Conservation (phyloP, 2,113 vertebrate genomes). For the Sceloporus tristichus region DNA sequence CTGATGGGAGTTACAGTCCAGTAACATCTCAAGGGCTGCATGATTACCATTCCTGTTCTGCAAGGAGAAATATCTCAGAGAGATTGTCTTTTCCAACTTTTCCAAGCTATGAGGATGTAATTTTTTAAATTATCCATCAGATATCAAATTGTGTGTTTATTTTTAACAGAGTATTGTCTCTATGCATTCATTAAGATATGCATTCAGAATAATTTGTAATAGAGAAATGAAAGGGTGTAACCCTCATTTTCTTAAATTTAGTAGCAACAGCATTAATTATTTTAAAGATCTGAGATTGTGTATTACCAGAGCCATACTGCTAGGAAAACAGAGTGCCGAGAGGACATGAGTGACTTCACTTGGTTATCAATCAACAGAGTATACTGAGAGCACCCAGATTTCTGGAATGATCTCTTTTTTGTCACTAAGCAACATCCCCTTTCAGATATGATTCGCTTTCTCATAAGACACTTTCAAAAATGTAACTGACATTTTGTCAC, state of each 20-base stretch:
- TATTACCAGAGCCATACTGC: slow-evolving; percentile 2
- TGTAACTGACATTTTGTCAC: slow-evolving; percentile 30
- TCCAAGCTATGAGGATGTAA: not conserved
- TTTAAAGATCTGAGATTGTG: slow-evolving; percentile 9
- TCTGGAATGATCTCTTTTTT: slow-evolving; percentile 33
- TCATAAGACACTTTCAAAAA: slow-evolving; percentile 29
- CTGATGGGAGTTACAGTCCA: not conserved
- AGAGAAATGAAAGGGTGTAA: not conserved
- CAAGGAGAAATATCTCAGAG: not conserved
- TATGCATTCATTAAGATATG: not conserved
- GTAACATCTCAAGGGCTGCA: not conserved
- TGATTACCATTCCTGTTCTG: not conserved
- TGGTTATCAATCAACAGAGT: slow-evolving; percentile 10
- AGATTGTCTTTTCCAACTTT: not conserved
- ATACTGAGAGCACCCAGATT: slow-evolving; percentile 25
- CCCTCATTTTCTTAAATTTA: not conserved
- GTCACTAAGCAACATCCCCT: slow-evolving; percentile 38
- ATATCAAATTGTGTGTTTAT: not conserved
- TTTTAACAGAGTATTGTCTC: not conserved
- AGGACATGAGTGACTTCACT: not conserved
- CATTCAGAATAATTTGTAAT: not conserved
- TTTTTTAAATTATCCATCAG: not conserved
- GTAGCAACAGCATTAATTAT: not conserved
- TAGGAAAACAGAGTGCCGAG: slow-evolving; percentile 8
- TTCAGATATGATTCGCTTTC: slow-evolving; percentile 28